Evolutionary conservation across 2,888 invertebrate species (phyloP).

Genomic region (Emesis russula): DNA sequence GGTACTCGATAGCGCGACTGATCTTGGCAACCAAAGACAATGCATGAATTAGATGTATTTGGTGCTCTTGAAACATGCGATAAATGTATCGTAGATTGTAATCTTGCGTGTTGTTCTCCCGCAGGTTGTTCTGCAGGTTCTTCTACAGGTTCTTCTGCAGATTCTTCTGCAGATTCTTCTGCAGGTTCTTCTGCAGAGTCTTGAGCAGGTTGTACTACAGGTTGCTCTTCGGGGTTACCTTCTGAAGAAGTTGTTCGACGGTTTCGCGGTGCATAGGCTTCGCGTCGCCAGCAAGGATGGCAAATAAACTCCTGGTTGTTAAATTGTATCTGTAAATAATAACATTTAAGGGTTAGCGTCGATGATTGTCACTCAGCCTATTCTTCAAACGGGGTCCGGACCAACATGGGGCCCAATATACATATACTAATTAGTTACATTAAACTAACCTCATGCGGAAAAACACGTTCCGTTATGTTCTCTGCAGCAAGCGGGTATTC

Average conservation of each 20-base stretch:
- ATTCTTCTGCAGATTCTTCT: neutral
- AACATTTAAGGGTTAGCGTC: slow-evolving; percentile 20
- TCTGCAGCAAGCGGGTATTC: slow-evolving; percentile 14
- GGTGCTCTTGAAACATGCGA: slow-evolving; percentile 18
- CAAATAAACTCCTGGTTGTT: slow-evolving; percentile 19
- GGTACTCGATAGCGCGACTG: slow-evolving; percentile 12
- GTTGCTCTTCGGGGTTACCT: slow-evolving; percentile 12
- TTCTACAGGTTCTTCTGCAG: neutral
- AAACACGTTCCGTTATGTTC: slow-evolving; percentile 18
- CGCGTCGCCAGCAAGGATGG: slow-evolving; percentile 8
- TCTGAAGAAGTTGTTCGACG: slow-evolving; percentile 19
- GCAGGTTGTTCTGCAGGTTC: slow-evolving; percentile 16
- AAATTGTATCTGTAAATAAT: slow-evolving; percentile 17
- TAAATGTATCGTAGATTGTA: slow-evolving; percentile 3
- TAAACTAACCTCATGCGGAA: slow-evolving; percentile 14
- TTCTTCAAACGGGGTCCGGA: neutral
- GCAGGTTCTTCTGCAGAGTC: slow-evolving; percentile 9
- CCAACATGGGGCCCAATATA: neutral
- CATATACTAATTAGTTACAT: slow-evolving; percentile 16
- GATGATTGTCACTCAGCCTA: neutral
- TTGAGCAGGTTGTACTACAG: slow-evolving; percentile 17
- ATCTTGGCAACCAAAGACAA: slow-evolving; percentile 26
- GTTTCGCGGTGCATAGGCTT: slow-evolving; percentile 17
- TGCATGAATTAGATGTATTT: slow-evolving; percentile 21
- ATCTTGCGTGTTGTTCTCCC: slow-evolving; percentile 12